Evolutionary conservation across 2,797 vertebrate species (phyloP), one percentile per base, ranked within the genome.

Genomic region (Nannoperca obscura): DNA sequence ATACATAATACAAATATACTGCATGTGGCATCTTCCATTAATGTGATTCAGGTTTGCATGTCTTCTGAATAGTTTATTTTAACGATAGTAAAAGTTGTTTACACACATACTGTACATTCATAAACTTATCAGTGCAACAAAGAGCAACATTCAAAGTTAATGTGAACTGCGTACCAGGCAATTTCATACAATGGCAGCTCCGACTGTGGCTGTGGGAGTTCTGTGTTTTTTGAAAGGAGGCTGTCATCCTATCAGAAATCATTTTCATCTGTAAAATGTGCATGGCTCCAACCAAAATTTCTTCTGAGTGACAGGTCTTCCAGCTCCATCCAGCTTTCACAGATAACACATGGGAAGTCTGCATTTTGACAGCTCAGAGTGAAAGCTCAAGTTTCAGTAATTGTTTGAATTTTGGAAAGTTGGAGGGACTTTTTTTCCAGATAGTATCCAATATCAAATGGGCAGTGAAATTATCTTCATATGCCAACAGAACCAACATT

Each of bases 171-270:
- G 46, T n/a, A 46, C 4, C 30, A 44, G 49, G 58, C 20, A n/a
- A 15, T 62, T 47, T 73, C 38, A 63, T 34, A 5, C 20, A 34
- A 14, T 32, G 22, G 8, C 2, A 65, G 68, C 14, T 54, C 0
- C 27, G 53, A 59, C 24, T 27, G 69, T 52, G 7, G 42, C 44
- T 40, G 19, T 36, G 30, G n/a, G 27, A 55, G 17, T 27, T 19
- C 24, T 20, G 20, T 50, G 7, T 12, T 58, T 17, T 10, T n/a
- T 59, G 19, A 15, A n/a, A 32, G 40, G 22, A 22, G 20, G 52
- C 22, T 47, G n/a, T 58, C n/a, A 42, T 9, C 46, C 3, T 1
- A 78, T 78, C 30, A 82, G 20, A 66, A 55, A 36, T 74, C 9
- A 32, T 44, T 44, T 60, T 27, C 34, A 27, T 63, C 44, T 34